Base-by-base conservation (phyloP, 2,888 invertebrate genomes). In the Mellilla xanthometata region DNA sequence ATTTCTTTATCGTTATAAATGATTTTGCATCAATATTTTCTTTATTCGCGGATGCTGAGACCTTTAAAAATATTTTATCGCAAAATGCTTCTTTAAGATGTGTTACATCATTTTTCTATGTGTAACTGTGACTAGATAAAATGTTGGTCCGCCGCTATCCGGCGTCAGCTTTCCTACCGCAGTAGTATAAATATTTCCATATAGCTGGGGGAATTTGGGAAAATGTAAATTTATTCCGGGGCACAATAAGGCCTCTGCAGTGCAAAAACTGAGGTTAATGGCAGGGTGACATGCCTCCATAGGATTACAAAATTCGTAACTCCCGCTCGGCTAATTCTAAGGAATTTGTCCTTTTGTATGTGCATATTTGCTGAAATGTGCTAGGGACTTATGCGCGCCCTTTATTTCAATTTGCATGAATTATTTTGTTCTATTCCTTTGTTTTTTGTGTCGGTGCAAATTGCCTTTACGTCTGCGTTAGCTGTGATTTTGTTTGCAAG, bases 211-310 rank as follows among this genome's bases (percentile, higher is more conserved):
- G 71, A 82, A 81, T 48, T 47, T 81, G 78, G 80, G 81, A 75
- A 75, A 74, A 85, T 85, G 82, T 82, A 85, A 85, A 85, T 85
- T 82, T 84, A 85, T 85, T 83, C 82, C 59, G 69, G 65, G 62
- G 64, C 71, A 80, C 81, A 82, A 79, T 81, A 76, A 68, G 64
- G 62, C 66, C 66, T 68, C 70, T 58, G 61, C 66, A 57, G 59
- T 56, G 60, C 78, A 82, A 85, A 85, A 84, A 83, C 77, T 77
- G 68, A 69, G 72, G 70, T 67, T 77, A 77, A 78, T 71, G 72
- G 62, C 54, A 58, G 63, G 60, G 69, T 69, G 72, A 74, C 73
- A 70, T 75, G 73, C 65, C 67, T 67, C 63, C 63, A 60, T 63
- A 52, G 69, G 72, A 72, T 77, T 73, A 76, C 68, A 59, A 69